Evolutionary conservation across 1,140 invertebrate species (phyloP).

Genomic region (Lysiphlebus fabarum): DNA sequence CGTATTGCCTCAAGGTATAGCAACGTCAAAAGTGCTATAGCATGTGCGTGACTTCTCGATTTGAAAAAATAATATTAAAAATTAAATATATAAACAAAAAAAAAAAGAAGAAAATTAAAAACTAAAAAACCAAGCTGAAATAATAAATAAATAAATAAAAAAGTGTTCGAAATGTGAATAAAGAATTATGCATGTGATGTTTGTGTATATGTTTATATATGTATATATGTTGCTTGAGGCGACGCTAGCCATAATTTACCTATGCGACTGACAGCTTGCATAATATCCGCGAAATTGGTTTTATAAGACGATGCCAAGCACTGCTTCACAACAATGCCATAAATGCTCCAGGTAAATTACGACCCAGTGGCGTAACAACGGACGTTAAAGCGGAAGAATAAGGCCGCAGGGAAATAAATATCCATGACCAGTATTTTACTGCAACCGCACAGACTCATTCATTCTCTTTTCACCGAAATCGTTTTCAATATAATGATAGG

Average conservation of each 20-base stretch:
- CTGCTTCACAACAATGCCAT: constrained; percentile 52
- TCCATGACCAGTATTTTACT: constrained; percentile 4
- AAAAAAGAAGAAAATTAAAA: constrained; percentile 2
- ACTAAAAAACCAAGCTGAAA: constrained; percentile 1
- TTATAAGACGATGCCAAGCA: constrained; percentile 52
- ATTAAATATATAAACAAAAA: no score
- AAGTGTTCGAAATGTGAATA: constrained; percentile 9
- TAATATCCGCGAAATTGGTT: constrained; percentile 56
- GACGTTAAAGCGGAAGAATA: constrained; percentile 19
- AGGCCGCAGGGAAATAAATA: constrained; percentile 10
- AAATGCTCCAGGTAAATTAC: constrained; percentile 52
- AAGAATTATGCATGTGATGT: constrained; percentile 15
- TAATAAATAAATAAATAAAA: neutral
- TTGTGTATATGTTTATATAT: constrained; percentile 33
- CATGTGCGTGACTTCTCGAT: constrained; percentile 23
- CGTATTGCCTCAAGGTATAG: constrained; percentile 17
- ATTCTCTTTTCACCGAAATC: neutral
- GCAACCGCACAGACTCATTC: neutral
- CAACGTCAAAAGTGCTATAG: constrained; percentile 25
- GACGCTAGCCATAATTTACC: constrained; percentile 49
- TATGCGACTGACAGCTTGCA: constrained; percentile 53
- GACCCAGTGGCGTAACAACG: constrained; percentile 43
- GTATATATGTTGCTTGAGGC: constrained; percentile 42
- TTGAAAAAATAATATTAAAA: constrained; percentile 12
- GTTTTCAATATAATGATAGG: constrained; percentile 2